Base-by-base conservation (phyloP, 2,797 vertebrate species). In the Bucorvus abyssinicus region DNA sequence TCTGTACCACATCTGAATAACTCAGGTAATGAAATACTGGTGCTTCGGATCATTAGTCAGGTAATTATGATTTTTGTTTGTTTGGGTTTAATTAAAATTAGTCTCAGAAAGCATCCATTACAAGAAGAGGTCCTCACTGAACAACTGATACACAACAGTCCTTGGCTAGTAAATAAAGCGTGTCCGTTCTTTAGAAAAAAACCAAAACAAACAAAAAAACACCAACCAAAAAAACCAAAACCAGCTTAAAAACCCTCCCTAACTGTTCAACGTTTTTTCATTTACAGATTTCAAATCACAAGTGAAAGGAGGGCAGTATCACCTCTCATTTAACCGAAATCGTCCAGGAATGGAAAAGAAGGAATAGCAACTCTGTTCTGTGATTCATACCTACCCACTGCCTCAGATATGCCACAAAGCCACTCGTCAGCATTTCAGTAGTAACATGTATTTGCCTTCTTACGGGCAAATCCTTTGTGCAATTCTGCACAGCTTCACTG, bases 21-120 rank as follows among this genome's bases (percentile, higher is more conserved):
- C 53, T 89, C 34, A 93, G 68, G 68, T 87, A 89, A 94, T 71
- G 60, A 90, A 94, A 94, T 70, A 87, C 22, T 64, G 45, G 59
- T 82, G 42, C 85, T 89, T 69, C 84, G 90, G 74, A 90, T 89
- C 85, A 93, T 95, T 93, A 93, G 40, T 70, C 57, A 53, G 64
- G 53, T 64, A 97, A 94, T 93, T 94, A 90, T 23, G 24, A 80
- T 71, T 93, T 94, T 96, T 95, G 65, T 85, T 95, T 96, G 61
- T 76, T 93, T 94, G 74, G 8, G 22, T 83, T 90, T 95, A 93
- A 92, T 93, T 93, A 94, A 96, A 94, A 90, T 93, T 84, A 85
- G 38, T 67, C 60, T 92, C 7, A 0, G 68, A 96, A 96, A 94
- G 49, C 40, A 67, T 65, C 70, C 71, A 55, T 94, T 94, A 92